Conservation (phyloP, 1,140 invertebrate genomes). For the Drosophila ananassae region DNA sequence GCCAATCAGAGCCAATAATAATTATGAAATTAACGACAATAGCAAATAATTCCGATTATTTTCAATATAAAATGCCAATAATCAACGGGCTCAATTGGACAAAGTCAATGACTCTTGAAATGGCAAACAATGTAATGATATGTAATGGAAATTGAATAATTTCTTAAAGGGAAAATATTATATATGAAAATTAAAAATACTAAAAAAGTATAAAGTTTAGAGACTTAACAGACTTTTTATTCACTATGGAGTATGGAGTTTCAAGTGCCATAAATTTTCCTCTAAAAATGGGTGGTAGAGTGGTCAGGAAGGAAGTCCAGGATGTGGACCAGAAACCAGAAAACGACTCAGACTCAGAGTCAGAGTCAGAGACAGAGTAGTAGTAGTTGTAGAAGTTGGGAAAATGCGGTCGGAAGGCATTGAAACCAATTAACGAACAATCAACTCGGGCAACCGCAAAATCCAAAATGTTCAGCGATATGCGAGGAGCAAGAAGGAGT, state of each 20-base stretch:
- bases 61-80: conserved; percentile 50
- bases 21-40: conserved; percentile 43
- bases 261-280: conserved; percentile 51
- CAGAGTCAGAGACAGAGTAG: no score
- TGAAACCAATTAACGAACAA: conserved; percentile 79
- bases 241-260: conserved; percentile 8
- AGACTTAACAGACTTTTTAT: no score
- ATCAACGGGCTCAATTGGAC: conserved; percentile 69
- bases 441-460: conserved; percentile 76
- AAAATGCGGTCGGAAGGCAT: conserved; percentile 69
- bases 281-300: background rate
- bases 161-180: no score
- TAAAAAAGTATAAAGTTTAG: no score
- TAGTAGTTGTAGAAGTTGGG: conserved; percentile 9
- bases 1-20: conserved; percentile 31
- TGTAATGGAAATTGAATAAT: no score
- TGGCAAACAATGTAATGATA: conserved; percentile 5
- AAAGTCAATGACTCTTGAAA: conserved; percentile 49
- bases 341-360: conserved; percentile 8
- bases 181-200: no score
- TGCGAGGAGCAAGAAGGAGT: background rate
- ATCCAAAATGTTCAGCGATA: conserved; percentile 65
- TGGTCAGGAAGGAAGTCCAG: conserved; percentile 2
- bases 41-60: conserved; percentile 28
- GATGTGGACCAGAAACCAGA: conserved; percentile 36